Conservation (phyloP, 2,797 vertebrate genomes). For the Alcedo quadribrachys region DNA sequence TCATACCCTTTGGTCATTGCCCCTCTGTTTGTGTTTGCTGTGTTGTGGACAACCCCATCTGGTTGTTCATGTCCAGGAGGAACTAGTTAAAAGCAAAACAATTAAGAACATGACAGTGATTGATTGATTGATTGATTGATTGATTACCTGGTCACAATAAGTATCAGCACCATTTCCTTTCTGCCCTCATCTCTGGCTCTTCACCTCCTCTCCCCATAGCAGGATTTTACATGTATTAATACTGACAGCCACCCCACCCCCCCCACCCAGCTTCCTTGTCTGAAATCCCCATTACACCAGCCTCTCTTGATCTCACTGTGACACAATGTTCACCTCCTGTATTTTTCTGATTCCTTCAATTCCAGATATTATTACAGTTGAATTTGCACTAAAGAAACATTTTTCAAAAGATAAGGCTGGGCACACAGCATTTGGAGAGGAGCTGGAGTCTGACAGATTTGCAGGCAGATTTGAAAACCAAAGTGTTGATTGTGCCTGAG, state of each 20-base stretch:
- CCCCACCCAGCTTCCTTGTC: background rate
- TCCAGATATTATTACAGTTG: background rate
- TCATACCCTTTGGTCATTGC: background rate
- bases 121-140: background rate
- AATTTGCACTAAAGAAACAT: slow-evolving; percentile 4
- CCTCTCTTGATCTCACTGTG: background rate
- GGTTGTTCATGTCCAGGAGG: background rate
- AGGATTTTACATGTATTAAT: background rate
- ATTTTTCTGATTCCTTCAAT: background rate
- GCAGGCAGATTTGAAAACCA: background rate
- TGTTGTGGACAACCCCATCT: background rate
- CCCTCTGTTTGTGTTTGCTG: background rate
- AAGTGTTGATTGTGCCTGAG: background rate
- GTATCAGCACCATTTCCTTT: background rate
- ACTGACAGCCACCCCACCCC: background rate
- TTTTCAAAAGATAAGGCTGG: background rate
- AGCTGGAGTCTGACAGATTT: background rate
- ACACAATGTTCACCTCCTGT: background rate
- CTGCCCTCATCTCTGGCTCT: background rate
- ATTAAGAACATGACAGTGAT: background rate
- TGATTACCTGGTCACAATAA: background rate
- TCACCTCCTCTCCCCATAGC: background rate
- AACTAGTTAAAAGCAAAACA: background rate
- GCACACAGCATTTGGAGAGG: background rate
- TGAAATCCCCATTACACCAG: fast-evolving